phyloP scores from a whole-genome alignment of 2,113 vertebrate genomes.

The Zosterops japonicus region DNA sequence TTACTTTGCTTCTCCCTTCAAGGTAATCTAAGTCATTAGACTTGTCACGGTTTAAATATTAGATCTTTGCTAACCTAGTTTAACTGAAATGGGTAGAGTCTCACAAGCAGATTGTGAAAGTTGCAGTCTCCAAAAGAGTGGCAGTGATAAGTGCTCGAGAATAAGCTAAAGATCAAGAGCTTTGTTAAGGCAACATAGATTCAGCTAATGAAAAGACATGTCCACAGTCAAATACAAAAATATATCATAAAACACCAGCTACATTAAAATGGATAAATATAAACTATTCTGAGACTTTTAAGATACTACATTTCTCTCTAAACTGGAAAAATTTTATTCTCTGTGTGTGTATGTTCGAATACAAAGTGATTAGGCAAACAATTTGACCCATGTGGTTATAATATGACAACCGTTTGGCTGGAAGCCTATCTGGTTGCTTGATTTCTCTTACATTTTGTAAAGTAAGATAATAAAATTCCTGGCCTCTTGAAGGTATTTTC shows the following conservation, averaged over 20 bases:
- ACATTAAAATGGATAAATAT: not conserved
- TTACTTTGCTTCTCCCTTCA: not conserved
- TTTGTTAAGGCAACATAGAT: not conserved
- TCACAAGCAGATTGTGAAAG: not conserved
- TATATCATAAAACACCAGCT: not conserved
- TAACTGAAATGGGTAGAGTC: not conserved
- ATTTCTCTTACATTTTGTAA: constrained; percentile 34
- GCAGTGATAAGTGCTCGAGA: not conserved
- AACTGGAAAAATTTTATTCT: not conserved
- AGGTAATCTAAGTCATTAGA: not conserved
- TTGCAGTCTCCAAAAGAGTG: not conserved
- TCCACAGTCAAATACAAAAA: not conserved
- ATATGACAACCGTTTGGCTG: constrained; percentile 18
- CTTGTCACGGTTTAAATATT: not conserved
- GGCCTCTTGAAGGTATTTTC: not conserved
- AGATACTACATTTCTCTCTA: not conserved
- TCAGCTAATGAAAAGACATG: not conserved
- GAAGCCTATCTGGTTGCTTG: not conserved
- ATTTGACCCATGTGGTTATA: constrained; percentile 32
- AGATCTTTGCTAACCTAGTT: not conserved
- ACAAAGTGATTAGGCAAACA: constrained; percentile 14
- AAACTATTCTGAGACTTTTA: not conserved
- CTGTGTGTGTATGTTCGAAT: not conserved
- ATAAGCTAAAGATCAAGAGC: not conserved
- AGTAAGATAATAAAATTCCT: constrained; percentile 3